phyloP scores from a whole-genome alignment of 2,797 vertebrate species.

The Cirrhinus mrigala region DNA sequence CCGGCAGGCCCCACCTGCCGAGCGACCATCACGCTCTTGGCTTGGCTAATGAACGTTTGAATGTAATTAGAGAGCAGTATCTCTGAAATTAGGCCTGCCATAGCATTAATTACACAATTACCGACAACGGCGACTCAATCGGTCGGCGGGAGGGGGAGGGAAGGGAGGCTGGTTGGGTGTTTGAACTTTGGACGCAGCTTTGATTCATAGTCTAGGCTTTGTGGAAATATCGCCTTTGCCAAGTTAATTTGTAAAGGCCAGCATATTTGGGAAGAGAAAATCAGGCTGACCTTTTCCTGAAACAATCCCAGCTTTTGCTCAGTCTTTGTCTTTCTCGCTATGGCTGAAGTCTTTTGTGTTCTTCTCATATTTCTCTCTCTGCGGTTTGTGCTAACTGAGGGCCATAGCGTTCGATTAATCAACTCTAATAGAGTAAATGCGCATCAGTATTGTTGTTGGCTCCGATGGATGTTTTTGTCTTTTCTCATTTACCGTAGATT shows the following conservation, averaged over 20 bases:
- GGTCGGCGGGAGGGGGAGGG: constrained; percentile 50
- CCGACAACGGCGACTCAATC: constrained; percentile 75
- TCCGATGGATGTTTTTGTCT: constrained; percentile 51
- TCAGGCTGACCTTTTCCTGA: constrained; percentile 83
- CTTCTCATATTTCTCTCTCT: constrained; percentile 27
- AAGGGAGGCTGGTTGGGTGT: constrained; percentile 65
- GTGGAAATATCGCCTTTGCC: constrained; percentile 83
- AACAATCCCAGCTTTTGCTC: constrained; percentile 73
- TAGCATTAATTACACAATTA: constrained; percentile 86
- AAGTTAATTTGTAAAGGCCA: constrained; percentile 87
- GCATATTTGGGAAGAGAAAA: constrained; percentile 85
- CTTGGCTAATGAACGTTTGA: constrained; percentile 79
- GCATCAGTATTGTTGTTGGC: constrained; percentile 52
- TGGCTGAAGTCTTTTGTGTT: constrained; percentile 52
- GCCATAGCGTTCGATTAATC: constrained; percentile 52
- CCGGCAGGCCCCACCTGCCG: constrained; percentile 63
- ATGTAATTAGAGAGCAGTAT: constrained; percentile 82
- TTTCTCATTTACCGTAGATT: constrained; percentile 51
- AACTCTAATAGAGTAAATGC: constrained; percentile 55
- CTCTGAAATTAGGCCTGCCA: constrained; percentile 82
- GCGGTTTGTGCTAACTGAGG: constrained; percentile 41
- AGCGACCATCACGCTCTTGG: constrained; percentile 69
- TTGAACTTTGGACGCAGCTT: constrained; percentile 79
- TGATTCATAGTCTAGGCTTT: constrained; percentile 83
- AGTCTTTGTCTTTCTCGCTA: constrained; percentile 58